Evolutionary conservation across 2,797 vertebrate species (phyloP).

Genomic region (Phalloptychus januarius): DNA sequence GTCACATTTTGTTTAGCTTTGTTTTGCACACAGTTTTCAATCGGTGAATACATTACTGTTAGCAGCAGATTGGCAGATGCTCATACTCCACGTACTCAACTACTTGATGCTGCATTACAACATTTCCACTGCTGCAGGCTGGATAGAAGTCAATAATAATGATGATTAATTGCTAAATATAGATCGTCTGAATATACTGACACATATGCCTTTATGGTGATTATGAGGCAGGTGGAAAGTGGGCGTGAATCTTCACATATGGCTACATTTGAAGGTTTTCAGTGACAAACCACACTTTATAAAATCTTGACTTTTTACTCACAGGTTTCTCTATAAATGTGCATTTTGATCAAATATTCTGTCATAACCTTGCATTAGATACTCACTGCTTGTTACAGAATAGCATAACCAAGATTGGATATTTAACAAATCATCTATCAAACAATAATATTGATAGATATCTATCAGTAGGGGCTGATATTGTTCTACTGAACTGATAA

Average conservation of each 20-base stretch:
- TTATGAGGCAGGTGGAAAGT: not conserved
- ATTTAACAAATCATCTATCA: not conserved
- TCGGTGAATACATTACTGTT: not conserved
- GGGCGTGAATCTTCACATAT: slow-evolving; percentile 11
- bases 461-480: not conserved
- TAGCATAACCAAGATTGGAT: not conserved
- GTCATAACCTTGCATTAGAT: not conserved
- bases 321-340: not conserved
- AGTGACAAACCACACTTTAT: slow-evolving; percentile 2
- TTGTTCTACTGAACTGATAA: not conserved
- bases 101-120: not conserved
- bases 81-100: not conserved
- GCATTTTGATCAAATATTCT: not conserved
- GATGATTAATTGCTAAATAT: slow-evolving; percentile 10
- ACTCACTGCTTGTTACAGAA: not conserved
- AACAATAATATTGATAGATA: not conserved
- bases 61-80: not conserved
- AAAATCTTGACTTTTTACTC: slow-evolving; percentile 6
- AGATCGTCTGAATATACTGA: slow-evolving; percentile 2
- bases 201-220: not conserved
- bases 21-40: not conserved
- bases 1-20: slow-evolving; percentile 7
- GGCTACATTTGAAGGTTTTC: slow-evolving; percentile 13
- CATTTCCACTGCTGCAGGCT: not conserved
- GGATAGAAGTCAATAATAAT: not conserved